Evolutionary conservation across 2,797 vertebrate species (phyloP).

Genomic region (Bucorvus abyssinicus): DNA sequence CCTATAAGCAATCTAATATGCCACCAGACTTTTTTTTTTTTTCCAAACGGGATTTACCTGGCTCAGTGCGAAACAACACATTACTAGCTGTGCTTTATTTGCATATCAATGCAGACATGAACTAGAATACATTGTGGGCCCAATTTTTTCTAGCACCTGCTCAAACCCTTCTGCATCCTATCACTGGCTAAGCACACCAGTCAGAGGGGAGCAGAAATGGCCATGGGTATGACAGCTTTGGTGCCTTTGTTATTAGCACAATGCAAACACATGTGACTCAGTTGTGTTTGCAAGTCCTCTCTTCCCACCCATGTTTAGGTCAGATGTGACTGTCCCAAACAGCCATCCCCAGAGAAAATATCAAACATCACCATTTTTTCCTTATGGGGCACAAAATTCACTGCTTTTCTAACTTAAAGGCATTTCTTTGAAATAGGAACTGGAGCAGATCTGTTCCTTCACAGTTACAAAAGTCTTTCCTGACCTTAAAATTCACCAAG

Average conservation of each 20-base stretch:
- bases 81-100: slow-evolving; percentile 25
- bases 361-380: neutral
- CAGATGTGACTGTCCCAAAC: neutral
- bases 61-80: neutral
- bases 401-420: neutral
- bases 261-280: neutral
- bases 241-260: neutral
- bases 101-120: neutral
- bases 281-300: neutral
- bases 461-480: neutral
- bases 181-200: neutral
- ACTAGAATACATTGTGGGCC: neutral
- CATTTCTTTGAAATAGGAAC: slow-evolving; percentile 2
- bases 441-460: neutral
- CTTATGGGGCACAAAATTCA: neutral
- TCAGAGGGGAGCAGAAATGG: neutral
- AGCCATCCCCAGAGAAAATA: neutral
- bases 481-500: neutral
- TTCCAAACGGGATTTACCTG: slow-evolving; percentile 30
- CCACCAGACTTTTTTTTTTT: neutral
- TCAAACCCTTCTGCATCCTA: neutral
- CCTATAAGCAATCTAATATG: slow-evolving; percentile 6
- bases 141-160: neutral
- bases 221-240: neutral
- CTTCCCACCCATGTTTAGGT: neutral